These are phyloP conservation scores for Psettodes erumei DNA, from an alignment of 2,113 vertebrate genomes.

Conservation along the genomic window DNA sequence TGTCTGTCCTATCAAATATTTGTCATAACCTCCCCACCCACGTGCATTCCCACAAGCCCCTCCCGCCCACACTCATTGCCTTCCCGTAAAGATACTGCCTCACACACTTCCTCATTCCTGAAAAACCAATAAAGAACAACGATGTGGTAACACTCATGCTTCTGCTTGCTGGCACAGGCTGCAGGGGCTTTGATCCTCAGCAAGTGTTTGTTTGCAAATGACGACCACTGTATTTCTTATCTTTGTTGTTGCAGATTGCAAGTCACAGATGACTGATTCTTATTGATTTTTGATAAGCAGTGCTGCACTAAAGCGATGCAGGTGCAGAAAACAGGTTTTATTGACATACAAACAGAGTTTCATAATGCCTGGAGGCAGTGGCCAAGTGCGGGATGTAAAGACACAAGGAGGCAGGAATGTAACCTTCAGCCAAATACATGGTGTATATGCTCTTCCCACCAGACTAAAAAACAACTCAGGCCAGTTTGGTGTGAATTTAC, in stretches of 20 bases:
- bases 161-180: conserved; percentile 51
- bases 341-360: not conserved
- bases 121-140: conserved; percentile 69
- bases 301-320: not conserved
- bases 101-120: conserved; percentile 81
- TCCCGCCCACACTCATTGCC: conserved; percentile 54
- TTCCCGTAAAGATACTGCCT: conserved; percentile 79
- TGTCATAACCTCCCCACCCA: conserved; percentile 69
- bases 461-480: not conserved
- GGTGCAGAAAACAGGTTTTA: conserved; percentile 31
- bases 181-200: not conserved
- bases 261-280: not conserved
- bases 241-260: not conserved
- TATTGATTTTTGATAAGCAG: conserved; percentile 3
- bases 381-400: not conserved
- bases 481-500: not conserved
- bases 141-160: conserved; percentile 73
- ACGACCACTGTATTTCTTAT: conserved; percentile 1
- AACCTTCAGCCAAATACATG: not conserved
- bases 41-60: conserved; percentile 66
- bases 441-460: not conserved
- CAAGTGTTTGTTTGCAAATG: not conserved
- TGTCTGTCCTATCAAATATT: conserved; percentile 72
- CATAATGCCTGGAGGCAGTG: not conserved
- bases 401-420: not conserved